phyloP scores from a whole-genome alignment of 2,888 invertebrate species.

The Trichogramma dendrolimi region DNA sequence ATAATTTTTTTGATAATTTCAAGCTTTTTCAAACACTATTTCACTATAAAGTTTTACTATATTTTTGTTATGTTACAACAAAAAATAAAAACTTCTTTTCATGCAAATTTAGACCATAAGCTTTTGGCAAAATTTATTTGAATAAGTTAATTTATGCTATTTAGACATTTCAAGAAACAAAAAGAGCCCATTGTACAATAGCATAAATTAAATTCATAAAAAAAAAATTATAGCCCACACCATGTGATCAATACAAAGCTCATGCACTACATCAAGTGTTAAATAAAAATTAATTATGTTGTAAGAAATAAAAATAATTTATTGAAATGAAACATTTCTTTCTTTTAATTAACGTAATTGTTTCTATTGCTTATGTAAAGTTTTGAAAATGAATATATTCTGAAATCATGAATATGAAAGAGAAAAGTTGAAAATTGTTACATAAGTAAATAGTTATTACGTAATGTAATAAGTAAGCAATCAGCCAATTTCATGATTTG shows the following conservation, averaged over 20 bases:
- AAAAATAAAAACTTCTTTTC: not conserved
- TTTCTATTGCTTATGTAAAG: constrained; percentile 34
- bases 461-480: constrained; percentile 47
- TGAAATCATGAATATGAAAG: constrained; percentile 7
- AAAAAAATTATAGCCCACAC: no score
- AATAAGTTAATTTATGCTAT: no score
- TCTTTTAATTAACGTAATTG: constrained; percentile 16
- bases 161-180: not conserved
- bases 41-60: not conserved
- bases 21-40: not conserved
- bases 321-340: no score
- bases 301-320: no score
- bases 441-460: not conserved
- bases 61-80: not conserved
- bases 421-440: constrained; percentile 1
- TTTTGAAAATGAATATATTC: constrained; percentile 18
- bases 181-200: not conserved
- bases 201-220: no score
- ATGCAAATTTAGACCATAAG: not conserved
- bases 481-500: constrained; percentile 52
- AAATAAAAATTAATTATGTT: no score
- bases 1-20: not conserved
- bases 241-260: no score
- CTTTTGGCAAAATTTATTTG: no score
- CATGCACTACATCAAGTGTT: no score